These are phyloP conservation scores for Syngnathus floridae DNA, from an alignment of 2,113 vertebrate species.

Conservation along the genomic window DNA sequence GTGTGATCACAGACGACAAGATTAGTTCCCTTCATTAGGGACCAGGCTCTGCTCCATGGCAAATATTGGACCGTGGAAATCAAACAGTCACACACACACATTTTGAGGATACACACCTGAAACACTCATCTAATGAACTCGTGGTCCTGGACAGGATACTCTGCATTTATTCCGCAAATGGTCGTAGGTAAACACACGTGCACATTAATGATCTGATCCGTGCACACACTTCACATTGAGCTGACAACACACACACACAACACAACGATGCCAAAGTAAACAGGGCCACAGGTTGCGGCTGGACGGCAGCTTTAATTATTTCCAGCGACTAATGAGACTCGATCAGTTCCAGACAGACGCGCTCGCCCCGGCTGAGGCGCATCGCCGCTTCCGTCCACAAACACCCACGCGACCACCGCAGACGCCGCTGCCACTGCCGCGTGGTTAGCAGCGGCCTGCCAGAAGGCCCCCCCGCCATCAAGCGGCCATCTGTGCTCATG, in stretches of 20 bases:
- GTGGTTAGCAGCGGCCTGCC: neutral
- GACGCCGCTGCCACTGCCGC: neutral
- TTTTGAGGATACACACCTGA: constrained; percentile 26
- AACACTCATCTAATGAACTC: constrained; percentile 36
- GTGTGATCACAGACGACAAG: constrained; percentile 53
- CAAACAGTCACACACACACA: neutral
- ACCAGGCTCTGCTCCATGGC: constrained; percentile 57
- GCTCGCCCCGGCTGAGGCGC: constrained; percentile 4
- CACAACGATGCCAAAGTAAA: constrained; percentile 25
- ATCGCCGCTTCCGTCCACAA: constrained; percentile 1
- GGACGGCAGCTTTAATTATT: constrained; percentile 53
- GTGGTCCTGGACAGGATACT: constrained; percentile 37
- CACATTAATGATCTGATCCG: constrained; percentile 7
- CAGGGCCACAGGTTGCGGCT: constrained; percentile 34
- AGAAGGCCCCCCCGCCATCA: neutral
- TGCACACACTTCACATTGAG: constrained; percentile 14
- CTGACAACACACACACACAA: constrained; percentile 13
- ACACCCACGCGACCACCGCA: constrained; percentile 1
- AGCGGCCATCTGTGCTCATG: neutral
- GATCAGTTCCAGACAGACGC: constrained; percentile 32
- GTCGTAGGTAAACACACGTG: constrained; percentile 18
- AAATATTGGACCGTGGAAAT: constrained; percentile 71
- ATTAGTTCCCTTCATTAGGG: constrained; percentile 66
- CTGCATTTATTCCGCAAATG: constrained; percentile 45
- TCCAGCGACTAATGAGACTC: constrained; percentile 49